Conservation (phyloP, 2,888 invertebrate species). For the Aphodius sticticus region DNA sequence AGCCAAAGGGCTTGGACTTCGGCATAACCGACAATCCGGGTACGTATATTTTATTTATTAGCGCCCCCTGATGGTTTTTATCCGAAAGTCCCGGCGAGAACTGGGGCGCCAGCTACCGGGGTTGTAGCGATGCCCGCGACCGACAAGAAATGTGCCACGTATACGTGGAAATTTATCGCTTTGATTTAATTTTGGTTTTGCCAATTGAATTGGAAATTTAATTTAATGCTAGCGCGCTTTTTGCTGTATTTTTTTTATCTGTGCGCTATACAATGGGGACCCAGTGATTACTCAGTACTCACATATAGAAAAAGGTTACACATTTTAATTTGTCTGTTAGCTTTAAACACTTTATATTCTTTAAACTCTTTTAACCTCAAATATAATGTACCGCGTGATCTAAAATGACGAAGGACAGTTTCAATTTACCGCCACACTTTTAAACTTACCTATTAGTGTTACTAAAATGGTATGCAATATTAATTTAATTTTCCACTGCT, state of each 20-base stretch:
- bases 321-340: too few species aligned
- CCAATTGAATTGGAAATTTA: slow-evolving; percentile 4
- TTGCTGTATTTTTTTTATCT: not conserved
- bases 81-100: not conserved
- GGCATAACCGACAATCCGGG: slow-evolving; percentile 41
- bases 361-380: too few species aligned
- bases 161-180: not conserved
- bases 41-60: slow-evolving; percentile 32
- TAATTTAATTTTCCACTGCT: too few species aligned
- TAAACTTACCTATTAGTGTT: too few species aligned
- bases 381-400: too few species aligned
- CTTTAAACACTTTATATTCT: too few species aligned
- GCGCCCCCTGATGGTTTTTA: not conserved
- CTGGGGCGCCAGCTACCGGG: not conserved
- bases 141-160: not conserved
- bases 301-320: too few species aligned
- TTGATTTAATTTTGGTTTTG: not conserved
- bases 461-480: too few species aligned
- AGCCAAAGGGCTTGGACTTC: slow-evolving; percentile 35
- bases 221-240: not conserved
- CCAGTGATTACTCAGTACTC: too few species aligned
- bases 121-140: not conserved
- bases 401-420: too few species aligned
- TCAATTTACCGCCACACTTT: too few species aligned
- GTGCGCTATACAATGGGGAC: not conserved